Evolutionary conservation across 2,113 vertebrate genomes (phyloP).

Genomic region (Entosphenus tridentatus): DNA sequence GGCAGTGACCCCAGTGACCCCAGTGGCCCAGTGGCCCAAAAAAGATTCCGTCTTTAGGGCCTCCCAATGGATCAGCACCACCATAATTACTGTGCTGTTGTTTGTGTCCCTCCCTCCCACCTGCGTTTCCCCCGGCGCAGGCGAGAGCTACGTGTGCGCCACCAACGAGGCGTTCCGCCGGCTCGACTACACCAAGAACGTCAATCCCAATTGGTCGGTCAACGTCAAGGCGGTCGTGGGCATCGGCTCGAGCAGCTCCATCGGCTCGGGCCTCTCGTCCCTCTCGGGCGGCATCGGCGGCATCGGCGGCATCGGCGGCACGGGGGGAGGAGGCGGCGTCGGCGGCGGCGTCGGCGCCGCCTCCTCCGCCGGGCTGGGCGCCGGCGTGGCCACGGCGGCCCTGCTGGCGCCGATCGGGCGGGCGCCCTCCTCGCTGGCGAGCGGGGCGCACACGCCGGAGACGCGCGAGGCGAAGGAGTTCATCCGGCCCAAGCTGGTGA

Average conservation of each 20-base stretch:
- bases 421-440: slow-evolving; percentile 42
- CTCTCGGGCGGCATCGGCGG: not conserved
- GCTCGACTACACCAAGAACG: slow-evolving; percentile 88
- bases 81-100: too few relatives aligned
- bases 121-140: slow-evolving; percentile 18
- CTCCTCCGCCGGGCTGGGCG: too few relatives aligned
- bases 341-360: too few relatives aligned
- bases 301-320: too few relatives aligned
- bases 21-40: too few relatives aligned
- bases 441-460: slow-evolving; percentile 34
- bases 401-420: slow-evolving; percentile 16
- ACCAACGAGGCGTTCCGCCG: slow-evolving; percentile 85
- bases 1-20: too few relatives aligned
- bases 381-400: too few relatives aligned
- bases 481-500: slow-evolving; percentile 84
- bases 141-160: slow-evolving; percentile 86
- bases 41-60: too few relatives aligned
- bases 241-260: slow-evolving; percentile 1
- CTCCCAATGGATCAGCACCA: too few relatives aligned
- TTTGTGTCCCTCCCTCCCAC: too few relatives aligned
- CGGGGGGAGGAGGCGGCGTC: too few relatives aligned
- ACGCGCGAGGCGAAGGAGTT: slow-evolving; percentile 63
- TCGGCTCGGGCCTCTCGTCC: not conserved
- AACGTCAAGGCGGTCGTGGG: slow-evolving; percentile 36
- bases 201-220: slow-evolving; percentile 91